Conservation (phyloP, 2,113 vertebrate species). For the Dicrurus megarhynchus region DNA sequence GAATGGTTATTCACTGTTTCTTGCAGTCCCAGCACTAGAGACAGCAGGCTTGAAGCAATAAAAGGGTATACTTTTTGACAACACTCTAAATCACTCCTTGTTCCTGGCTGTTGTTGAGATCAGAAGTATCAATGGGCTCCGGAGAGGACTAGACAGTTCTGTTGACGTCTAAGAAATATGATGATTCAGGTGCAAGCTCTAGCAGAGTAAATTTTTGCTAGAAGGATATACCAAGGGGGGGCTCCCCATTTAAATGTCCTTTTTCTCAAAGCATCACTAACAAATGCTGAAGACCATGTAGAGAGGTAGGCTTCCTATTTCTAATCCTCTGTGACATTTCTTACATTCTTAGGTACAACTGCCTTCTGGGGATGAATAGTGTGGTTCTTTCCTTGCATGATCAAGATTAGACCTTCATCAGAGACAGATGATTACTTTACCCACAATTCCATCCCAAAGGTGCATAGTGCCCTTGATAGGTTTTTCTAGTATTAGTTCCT, state of each 20-base stretch:
- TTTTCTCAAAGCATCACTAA: background rate
- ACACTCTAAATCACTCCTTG: background rate
- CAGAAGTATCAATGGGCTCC: background rate
- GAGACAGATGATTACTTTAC: background rate
- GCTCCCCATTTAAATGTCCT: background rate
- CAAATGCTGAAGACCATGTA: background rate
- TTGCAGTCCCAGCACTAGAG: background rate
- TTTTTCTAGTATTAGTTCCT: background rate
- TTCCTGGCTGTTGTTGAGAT: background rate
- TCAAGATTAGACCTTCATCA: background rate
- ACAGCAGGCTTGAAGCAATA: background rate
- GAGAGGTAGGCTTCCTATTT: background rate
- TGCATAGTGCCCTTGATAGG: background rate
- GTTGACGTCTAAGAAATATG: background rate
- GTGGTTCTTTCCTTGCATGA: background rate
- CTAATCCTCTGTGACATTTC: background rate
- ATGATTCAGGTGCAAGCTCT: background rate
- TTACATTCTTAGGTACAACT: background rate
- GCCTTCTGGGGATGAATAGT: background rate
- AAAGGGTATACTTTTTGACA: slow-evolving; percentile 19
- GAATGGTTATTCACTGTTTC: background rate
- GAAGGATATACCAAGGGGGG: background rate
- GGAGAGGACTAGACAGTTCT: background rate
- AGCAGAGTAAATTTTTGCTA: background rate
- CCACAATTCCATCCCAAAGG: background rate